phyloP scores from a whole-genome alignment of 2,797 vertebrate genomes.

The Crenuchus spilurus region DNA sequence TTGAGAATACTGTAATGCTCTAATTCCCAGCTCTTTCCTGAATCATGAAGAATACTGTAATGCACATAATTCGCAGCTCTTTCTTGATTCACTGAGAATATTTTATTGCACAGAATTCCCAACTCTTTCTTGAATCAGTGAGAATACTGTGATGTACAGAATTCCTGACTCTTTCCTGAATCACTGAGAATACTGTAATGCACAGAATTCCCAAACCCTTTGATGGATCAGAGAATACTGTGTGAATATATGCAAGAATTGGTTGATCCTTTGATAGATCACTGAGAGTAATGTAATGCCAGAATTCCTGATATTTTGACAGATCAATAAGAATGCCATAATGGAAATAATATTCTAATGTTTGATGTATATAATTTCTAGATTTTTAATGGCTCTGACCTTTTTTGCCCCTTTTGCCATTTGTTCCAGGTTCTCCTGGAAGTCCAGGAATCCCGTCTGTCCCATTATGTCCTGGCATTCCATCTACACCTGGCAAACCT shows the following conservation, averaged over 20 bases:
- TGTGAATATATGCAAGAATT: neutral
- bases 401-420: conserved; percentile 90
- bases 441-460: conserved; percentile 87
- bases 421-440: conserved; percentile 84
- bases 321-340: neutral
- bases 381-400: conserved; percentile 64
- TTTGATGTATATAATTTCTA: too few relatives aligned
- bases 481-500: conserved; percentile 85
- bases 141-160: neutral
- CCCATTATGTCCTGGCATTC: conserved; percentile 86
- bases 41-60: neutral
- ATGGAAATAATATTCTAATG: too few relatives aligned
- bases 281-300: neutral
- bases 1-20: neutral
- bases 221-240: neutral
- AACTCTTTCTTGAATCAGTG: neutral
- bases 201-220: neutral
- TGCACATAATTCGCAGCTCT: neutral
- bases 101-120: too few relatives aligned
- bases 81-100: too few relatives aligned
- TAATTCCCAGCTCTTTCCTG: neutral
- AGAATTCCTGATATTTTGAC: neutral
- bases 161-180: neutral
- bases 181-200: neutral
- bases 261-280: neutral